These are phyloP conservation scores for Heterodera carotae DNA, from an alignment of 1,140 invertebrate species.

Conservation along the genomic window DNA sequence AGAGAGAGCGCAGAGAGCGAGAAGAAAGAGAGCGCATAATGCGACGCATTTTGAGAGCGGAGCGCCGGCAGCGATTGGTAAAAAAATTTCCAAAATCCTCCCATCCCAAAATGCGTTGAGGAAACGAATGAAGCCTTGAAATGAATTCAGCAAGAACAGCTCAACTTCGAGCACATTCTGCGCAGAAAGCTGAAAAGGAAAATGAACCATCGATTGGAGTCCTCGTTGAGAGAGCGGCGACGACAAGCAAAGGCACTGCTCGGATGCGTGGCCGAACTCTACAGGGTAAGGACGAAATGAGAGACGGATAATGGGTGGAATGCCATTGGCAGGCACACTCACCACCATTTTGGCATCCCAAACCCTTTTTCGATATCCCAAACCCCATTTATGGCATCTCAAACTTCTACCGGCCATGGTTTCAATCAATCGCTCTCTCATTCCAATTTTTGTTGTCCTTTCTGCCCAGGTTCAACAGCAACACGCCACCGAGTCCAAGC, in stretches of 20 bases:
- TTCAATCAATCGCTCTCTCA: no score
- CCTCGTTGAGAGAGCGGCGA: slow-evolving; percentile 30
- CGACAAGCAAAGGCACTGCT: slow-evolving; percentile 34
- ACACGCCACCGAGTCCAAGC: not conserved
- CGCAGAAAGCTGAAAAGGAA: slow-evolving; percentile 37
- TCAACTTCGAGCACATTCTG: slow-evolving; percentile 37
- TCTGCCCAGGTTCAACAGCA: slow-evolving; percentile 5
- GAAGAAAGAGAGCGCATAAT: slow-evolving; percentile 25
- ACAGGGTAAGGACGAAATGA: slow-evolving; percentile 19
- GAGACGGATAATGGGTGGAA: no score
- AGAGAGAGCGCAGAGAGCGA: slow-evolving; percentile 19
- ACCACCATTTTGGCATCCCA: no score
- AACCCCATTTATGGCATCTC: no score
- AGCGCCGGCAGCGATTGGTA: slow-evolving; percentile 29
- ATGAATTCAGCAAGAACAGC: slow-evolving; percentile 27
- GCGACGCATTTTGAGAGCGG: slow-evolving; percentile 20
- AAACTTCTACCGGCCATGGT: no score
- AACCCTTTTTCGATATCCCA: no score
- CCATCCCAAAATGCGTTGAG: no score
- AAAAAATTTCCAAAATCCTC: no score
- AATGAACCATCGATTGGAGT: slow-evolving; percentile 27
- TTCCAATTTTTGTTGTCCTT: no score
- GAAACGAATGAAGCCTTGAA: no score
- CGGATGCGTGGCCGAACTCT: slow-evolving; percentile 25
- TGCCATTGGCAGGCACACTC: slow-evolving; percentile 7